Percentiles rank a stretch among this genome's conserved stretches.
These are phyloP conservation scores for Megalonaias nervosa DNA, from an alignment of 1,140 invertebrate species.

Conservation along the genomic window DNA sequence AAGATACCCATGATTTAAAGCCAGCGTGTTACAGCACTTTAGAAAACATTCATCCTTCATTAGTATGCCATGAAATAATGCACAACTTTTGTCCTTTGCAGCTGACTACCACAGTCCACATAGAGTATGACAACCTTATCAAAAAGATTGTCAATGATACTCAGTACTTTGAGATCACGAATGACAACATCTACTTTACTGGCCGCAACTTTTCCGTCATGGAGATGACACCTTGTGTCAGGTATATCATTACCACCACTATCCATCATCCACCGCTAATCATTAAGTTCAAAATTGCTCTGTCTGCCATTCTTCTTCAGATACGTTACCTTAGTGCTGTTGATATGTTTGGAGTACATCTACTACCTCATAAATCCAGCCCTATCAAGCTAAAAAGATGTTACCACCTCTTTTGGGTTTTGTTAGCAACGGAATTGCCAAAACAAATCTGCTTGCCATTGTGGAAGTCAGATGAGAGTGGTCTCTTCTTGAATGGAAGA, in stretches of 20 bases:
- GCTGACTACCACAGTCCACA: conserved; percentile 95
- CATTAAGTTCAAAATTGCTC: not conserved
- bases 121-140: conserved; percentile 89
- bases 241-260: conserved; percentile 40
- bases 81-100: conserved; percentile 67
- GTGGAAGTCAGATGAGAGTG: too few species aligned
- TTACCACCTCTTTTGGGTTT: not conserved
- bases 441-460: not conserved
- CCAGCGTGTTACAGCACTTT: too few species aligned
- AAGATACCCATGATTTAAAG: too few species aligned
- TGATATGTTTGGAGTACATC: too few species aligned
- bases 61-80: too few species aligned
- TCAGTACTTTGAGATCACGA: conserved; percentile 80
- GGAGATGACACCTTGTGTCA: conserved; percentile 62
- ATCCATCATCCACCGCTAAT: not conserved
- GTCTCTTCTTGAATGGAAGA: too few species aligned
- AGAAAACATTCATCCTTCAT: too few species aligned
- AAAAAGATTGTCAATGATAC: conserved; percentile 77
- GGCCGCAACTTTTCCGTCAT: conserved; percentile 96
- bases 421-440: too few species aligned
- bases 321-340: too few species aligned
- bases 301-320: too few species aligned
- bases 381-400: not conserved
- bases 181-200: conserved; percentile 81
- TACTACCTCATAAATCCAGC: too few species aligned